Conservation (phyloP, 2,797 vertebrate genomes). For the Clangula hyemalis region DNA sequence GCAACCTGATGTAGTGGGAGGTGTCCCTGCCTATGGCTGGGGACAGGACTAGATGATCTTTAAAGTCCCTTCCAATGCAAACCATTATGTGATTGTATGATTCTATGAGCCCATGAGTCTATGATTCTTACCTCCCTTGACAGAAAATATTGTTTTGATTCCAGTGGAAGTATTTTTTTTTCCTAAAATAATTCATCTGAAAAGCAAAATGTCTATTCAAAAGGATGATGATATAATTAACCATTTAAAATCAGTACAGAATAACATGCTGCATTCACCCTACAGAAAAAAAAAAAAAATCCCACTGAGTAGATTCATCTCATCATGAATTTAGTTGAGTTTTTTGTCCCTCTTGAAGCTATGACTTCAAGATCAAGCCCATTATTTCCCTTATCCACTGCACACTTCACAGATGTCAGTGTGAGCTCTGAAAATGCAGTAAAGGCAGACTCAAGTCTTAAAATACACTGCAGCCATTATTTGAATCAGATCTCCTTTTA, state of each 20-base stretch:
- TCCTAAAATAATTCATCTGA: neutral
- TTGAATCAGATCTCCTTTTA: conserved; percentile 5
- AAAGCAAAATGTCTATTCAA: neutral
- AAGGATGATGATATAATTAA: neutral
- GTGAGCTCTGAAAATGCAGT: neutral
- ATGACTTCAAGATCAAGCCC: neutral
- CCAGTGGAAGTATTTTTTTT: neutral
- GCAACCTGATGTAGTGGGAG: too few relatives aligned
- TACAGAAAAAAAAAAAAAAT: neutral
- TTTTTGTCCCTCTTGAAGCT: neutral
- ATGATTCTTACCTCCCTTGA: neutral
- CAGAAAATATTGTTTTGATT: neutral
- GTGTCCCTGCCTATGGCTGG: too few relatives aligned
- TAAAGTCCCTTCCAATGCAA: too few relatives aligned
- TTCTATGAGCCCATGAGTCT: too few relatives aligned
- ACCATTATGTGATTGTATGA: too few relatives aligned
- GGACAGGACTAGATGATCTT: too few relatives aligned
- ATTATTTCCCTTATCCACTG: neutral
- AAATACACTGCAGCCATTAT: neutral
- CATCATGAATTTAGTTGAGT: neutral
- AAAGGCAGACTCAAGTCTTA: neutral
- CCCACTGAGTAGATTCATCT: neutral
- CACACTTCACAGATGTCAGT: neutral
- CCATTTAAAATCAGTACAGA: neutral
- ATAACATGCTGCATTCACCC: neutral